These are phyloP conservation scores for Hirtodrosophila cameraria DNA, from an alignment of 2,888 invertebrate species.

Conservation along the genomic window DNA sequence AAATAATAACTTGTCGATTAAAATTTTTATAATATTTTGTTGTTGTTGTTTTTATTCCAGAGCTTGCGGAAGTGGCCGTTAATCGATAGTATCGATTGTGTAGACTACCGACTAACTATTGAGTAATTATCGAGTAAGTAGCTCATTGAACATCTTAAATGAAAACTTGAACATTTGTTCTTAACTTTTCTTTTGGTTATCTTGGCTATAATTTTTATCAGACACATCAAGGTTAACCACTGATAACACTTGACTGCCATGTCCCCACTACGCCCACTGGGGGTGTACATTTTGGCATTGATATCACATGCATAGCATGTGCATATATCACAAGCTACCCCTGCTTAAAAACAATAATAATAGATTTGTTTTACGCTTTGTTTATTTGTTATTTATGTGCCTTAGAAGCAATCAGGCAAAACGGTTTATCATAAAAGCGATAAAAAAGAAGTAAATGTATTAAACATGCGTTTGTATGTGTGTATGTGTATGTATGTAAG, in stretches of 20 bases:
- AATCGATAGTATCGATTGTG: too few species aligned
- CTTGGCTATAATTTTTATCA: slow-evolving; percentile 21
- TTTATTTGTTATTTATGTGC: slow-evolving; percentile 75
- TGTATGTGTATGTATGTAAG: neutral
- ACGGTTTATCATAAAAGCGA: slow-evolving; percentile 74
- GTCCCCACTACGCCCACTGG: slow-evolving; percentile 1
- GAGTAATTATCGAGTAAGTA: too few species aligned
- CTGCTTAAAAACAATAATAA: slow-evolving; percentile 38
- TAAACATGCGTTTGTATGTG: slow-evolving; percentile 19
- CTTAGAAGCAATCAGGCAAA: slow-evolving; percentile 78
- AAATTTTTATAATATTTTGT: too few species aligned
- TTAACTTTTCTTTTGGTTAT: neutral
- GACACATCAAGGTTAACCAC: slow-evolving; percentile 35
- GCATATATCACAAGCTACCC: slow-evolving; percentile 30
- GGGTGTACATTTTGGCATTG: slow-evolving; percentile 51
- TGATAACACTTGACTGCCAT: slow-evolving; percentile 47
- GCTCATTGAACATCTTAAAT: too few species aligned
- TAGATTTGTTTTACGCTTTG: slow-evolving; percentile 51
- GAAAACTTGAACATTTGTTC: too few species aligned
- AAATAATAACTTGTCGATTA: too few species aligned
- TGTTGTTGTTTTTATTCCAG: too few species aligned
- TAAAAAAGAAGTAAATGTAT: slow-evolving; percentile 78
- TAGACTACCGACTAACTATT: too few species aligned
- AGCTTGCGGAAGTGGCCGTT: too few species aligned
- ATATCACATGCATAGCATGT: too few species aligned